Percentiles rank a stretch among this genome's conserved stretches.
These are phyloP conservation scores for Numenius phaeopus DNA, from an alignment of 2,797 vertebrate species.

Conservation along the genomic window DNA sequence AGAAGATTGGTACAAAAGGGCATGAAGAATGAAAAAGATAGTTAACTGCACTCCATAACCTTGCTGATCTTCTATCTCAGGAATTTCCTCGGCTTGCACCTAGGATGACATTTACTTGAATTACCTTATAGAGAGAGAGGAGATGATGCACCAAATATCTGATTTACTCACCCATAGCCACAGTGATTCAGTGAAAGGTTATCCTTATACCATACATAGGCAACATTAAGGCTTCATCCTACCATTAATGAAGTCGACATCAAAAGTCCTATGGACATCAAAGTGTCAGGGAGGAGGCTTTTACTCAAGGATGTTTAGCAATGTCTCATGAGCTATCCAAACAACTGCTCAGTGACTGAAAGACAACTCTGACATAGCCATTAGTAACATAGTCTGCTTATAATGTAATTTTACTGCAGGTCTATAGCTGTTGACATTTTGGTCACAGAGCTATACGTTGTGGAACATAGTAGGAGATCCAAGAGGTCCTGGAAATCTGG, in stretches of 20 bases:
- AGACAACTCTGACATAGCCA: neutral
- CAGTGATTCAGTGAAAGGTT: neutral
- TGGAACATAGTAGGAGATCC: neutral
- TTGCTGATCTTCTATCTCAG: neutral
- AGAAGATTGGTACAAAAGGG: neutral
- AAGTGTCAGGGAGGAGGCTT: neutral
- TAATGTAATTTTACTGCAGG: neutral
- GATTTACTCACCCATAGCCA: neutral
- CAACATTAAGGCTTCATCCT: neutral
- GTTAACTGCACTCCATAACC: neutral
- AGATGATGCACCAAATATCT: neutral
- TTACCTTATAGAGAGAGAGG: neutral
- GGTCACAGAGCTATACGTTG: fast-evolving
- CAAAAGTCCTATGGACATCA: conserved; percentile 4
- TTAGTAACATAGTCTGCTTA: neutral
- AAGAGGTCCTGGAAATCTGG: neutral
- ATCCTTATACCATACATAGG: neutral
- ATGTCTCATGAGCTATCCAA: neutral
- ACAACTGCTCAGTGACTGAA: neutral
- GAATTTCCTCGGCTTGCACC: neutral
- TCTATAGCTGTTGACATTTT: neutral
- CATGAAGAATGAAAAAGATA: neutral
- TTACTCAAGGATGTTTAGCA: neutral
- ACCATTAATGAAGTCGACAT: neutral
- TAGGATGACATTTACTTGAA: neutral